phyloP scores from a whole-genome alignment of 1,140 invertebrate genomes.

The Babylonia areolata region DNA sequence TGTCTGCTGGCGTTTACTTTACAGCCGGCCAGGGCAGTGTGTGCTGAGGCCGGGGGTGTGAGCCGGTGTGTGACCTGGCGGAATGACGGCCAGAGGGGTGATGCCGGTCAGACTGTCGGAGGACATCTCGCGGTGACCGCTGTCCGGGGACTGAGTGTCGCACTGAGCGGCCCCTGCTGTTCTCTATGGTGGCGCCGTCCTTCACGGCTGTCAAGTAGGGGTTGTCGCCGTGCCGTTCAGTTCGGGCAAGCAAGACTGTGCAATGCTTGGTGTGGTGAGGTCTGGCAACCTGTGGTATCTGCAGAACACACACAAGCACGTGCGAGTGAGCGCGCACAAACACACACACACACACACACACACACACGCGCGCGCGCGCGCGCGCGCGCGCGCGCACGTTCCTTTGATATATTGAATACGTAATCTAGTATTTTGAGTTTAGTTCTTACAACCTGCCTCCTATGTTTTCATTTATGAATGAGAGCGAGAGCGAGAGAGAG shows the following conservation, averaged over 20 bases:
- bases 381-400: not conserved
- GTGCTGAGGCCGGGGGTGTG: too few species aligned
- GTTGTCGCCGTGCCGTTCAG: constrained; percentile 48
- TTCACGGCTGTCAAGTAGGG: constrained; percentile 51
- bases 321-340: not conserved
- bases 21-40: too few species aligned
- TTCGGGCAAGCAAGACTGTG: constrained; percentile 54
- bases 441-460: too few species aligned
- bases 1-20: too few species aligned
- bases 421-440: too few species aligned
- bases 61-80: constrained; percentile 24
- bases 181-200: constrained; percentile 50
- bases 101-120: constrained; percentile 60
- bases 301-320: not conserved
- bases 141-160: constrained; percentile 68
- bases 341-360: not conserved
- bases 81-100: not conserved
- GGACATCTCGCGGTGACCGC: constrained; percentile 71
- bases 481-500: too few species aligned
- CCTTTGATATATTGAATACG: too few species aligned
- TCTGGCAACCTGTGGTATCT: not conserved
- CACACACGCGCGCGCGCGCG: not conserved
- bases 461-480: too few species aligned
- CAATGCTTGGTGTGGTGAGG: not conserved
- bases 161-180: constrained; percentile 51